phyloP scores from a whole-genome alignment of 2,113 vertebrate species.

The Sakesphorus luctuosus region DNA sequence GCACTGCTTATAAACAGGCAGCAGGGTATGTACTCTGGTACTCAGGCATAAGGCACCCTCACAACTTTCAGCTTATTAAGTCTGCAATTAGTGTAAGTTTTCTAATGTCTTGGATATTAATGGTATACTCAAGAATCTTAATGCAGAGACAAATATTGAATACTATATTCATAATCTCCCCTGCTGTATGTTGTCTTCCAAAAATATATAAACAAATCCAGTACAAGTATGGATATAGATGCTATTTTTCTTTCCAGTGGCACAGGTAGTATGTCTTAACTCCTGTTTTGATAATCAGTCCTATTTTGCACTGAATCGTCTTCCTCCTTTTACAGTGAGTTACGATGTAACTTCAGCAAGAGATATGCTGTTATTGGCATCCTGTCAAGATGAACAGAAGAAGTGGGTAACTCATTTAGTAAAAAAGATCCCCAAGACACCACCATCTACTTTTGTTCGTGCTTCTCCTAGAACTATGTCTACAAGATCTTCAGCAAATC shows the following conservation, averaged over 20 bases:
- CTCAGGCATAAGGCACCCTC: not conserved
- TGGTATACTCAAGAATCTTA: not conserved
- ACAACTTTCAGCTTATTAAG: not conserved
- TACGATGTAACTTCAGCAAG: conserved; percentile 96
- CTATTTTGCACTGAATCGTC: not conserved
- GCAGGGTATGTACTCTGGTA: not conserved
- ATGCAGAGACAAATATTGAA: not conserved
- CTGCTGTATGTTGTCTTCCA: not conserved
- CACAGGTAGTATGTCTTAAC: not conserved
- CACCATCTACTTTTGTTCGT: conserved; percentile 90
- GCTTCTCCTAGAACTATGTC: conserved; percentile 93
- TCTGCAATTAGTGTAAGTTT: not conserved
- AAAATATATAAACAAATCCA: not conserved
- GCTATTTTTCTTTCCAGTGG: not conserved
- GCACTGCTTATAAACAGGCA: not conserved
- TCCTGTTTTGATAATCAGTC: not conserved
- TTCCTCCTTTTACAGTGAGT: conserved; percentile 82
- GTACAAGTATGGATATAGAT: not conserved
- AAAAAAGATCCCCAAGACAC: conserved; percentile 98
- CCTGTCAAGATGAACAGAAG: conserved; percentile 97
- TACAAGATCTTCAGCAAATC: conserved; percentile 92
- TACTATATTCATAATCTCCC: not conserved
- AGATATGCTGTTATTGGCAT: conserved; percentile 94
- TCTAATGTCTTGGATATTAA: not conserved
- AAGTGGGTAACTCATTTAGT: conserved; percentile 98